Evolutionary conservation across 2,113 vertebrate genomes (phyloP), one percentile per base, ranked within the genome.

Genomic region (Alces alces): DNA sequence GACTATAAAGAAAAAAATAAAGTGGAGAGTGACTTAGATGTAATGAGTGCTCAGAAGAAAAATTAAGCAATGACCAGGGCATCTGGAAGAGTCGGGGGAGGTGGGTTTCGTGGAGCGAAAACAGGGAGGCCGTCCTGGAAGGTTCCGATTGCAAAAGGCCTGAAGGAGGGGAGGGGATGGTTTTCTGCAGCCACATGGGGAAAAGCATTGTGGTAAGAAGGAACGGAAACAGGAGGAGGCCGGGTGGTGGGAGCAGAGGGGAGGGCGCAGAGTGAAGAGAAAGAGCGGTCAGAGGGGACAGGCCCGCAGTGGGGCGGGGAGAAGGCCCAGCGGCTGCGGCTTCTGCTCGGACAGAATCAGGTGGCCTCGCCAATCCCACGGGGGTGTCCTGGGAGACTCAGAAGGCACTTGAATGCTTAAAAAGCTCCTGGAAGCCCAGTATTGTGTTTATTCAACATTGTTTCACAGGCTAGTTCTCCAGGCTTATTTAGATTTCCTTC

Each of bases 131-230:
- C 23, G 54, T 25, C 0, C 50, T 30, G 52, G 61, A 70, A 91
- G 17, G 2, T 79, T 80, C 57, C 36, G 16, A 87, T 13, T 79
- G 39, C 43, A 89, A 25, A 25, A 80, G 54, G 39, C 39, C 84
- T 13, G 25, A 19, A 17, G 50, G 43, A n/a, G 54, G 61, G 60
- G 30, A 66, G 50, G 70, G 76, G 47, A 33, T 5, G 17, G 36
- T 25, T 27, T n/a, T 13, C 28, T 30, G 8, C 27, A 58, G 52
- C n/a, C n/a, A 6, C 0, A 0, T 1, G 43, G 3, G 54, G 23
- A 27, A 64, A 64, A 9, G 70, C 17, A 3, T 7, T 25, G 28
- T 16, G 14, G 57, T 17, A 61, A 73, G 66, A 39, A 73, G n/a
- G 36, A 21, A 12, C 9, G 1, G 66, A 36, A 23, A 23, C 10